Conservation (phyloP, 2,888 invertebrate genomes). For the Hypercompe scribonia region DNA sequence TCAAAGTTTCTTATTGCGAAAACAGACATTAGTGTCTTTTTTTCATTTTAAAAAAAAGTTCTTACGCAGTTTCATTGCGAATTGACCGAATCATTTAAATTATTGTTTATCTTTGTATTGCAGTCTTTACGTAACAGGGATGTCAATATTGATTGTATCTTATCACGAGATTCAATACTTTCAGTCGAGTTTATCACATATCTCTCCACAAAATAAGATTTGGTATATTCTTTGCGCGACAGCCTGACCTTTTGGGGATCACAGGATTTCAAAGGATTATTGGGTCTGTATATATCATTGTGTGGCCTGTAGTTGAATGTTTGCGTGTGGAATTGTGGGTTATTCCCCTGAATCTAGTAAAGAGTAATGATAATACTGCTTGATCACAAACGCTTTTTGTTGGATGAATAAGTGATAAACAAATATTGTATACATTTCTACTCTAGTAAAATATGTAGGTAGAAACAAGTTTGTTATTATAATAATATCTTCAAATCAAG, state of each 20-base stretch:
- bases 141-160: background rate
- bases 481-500: background rate
- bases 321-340: background rate
- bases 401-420: background rate
- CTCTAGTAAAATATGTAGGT: background rate
- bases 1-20: background rate
- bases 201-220: conserved; percentile 1
- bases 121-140: background rate
- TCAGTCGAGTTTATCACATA: background rate
- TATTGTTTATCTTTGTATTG: background rate
- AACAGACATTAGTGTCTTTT: background rate
- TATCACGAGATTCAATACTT: background rate
- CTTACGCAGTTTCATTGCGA: background rate
- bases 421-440: background rate
- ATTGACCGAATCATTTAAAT: background rate
- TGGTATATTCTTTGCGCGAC: background rate
- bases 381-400: background rate
- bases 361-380: background rate
- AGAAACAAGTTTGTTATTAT: too few relatives aligned
- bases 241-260: conserved; percentile 17
- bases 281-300: conserved; percentile 12
- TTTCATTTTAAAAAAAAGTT: background rate
- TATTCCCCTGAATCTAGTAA: background rate
- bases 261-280: conserved; percentile 23
- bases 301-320: conserved; percentile 3